phyloP scores from a whole-genome alignment of 2,113 vertebrate species.

The Beaufortia kweichowensis region DNA sequence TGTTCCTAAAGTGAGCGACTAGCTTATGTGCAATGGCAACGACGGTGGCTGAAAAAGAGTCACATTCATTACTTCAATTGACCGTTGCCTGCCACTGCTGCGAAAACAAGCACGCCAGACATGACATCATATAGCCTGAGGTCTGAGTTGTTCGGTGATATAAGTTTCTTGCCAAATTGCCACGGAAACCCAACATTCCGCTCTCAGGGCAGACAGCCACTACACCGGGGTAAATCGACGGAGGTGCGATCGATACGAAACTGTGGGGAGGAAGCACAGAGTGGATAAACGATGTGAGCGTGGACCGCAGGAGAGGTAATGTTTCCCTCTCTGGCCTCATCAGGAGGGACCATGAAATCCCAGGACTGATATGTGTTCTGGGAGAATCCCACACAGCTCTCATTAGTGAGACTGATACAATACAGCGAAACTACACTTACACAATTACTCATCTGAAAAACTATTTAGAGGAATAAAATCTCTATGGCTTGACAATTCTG shows the following conservation, averaged over 20 bases:
- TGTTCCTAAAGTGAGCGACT: constrained; percentile 35
- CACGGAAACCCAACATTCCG: constrained; percentile 44
- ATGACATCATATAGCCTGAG: constrained; percentile 47
- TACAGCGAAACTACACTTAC: not conserved
- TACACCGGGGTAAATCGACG: constrained; percentile 5
- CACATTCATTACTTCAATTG: constrained; percentile 46
- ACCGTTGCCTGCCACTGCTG: constrained; percentile 34
- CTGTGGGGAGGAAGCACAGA: not conserved
- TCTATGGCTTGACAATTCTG: too few species aligned
- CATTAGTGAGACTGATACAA: constrained; percentile 3
- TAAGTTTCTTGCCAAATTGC: constrained; percentile 38
- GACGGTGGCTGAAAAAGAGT: constrained; percentile 28
- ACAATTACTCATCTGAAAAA: constrained; percentile 14
- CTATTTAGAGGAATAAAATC: too few species aligned
- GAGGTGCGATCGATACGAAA: constrained; percentile 43
- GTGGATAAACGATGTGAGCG: constrained; percentile 35
- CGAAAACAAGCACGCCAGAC: constrained; percentile 46
- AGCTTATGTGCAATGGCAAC: constrained; percentile 32
- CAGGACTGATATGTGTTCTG: not conserved
- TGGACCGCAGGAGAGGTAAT: constrained; percentile 13
- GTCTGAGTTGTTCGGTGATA: constrained; percentile 38
- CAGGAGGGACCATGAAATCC: constrained; percentile 9
- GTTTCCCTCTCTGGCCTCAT: constrained; percentile 40
- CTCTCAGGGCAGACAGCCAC: constrained; percentile 22
- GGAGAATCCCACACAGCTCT: not conserved